Conservation (phyloP, 2,113 vertebrate species). For the Pantherophis guttatus region DNA sequence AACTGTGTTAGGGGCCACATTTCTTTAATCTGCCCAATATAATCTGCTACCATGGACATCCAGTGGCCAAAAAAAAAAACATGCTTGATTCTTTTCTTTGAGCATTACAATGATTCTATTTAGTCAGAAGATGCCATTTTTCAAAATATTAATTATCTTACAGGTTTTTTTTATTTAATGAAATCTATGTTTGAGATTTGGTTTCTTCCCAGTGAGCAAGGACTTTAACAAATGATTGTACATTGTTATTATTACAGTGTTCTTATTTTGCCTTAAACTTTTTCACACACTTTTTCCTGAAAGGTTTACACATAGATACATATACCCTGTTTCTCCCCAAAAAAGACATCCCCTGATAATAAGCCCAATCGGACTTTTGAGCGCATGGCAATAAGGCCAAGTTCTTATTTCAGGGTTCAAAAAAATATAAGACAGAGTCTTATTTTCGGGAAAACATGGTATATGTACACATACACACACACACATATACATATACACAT, state of each 20-base stretch:
- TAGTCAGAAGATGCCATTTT: not conserved
- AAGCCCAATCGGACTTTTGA: too few relatives aligned
- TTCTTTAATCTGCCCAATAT: not conserved
- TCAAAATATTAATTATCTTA: not conserved
- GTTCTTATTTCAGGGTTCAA: too few relatives aligned
- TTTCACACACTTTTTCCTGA: not conserved
- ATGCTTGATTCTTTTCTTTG: not conserved
- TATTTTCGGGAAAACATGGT: too few relatives aligned
- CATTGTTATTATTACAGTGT: not conserved
- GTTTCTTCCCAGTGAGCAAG: not conserved
- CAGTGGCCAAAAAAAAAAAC: not conserved
- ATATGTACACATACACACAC: not conserved
- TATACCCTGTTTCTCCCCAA: too few relatives aligned
- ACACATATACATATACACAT: not conserved
- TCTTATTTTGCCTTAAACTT: not conserved
- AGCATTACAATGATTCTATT: not conserved
- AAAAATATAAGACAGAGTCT: too few relatives aligned
- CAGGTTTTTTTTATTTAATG: not conserved
- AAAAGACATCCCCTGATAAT: too few relatives aligned
- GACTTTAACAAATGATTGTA: not conserved
- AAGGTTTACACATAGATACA: not conserved
- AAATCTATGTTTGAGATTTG: not conserved
- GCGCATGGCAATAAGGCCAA: too few relatives aligned
- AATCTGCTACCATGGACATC: not conserved
- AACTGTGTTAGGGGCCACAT: not conserved